phyloP scores from a whole-genome alignment of 2,797 vertebrate genomes.

The Xenops minutus region DNA sequence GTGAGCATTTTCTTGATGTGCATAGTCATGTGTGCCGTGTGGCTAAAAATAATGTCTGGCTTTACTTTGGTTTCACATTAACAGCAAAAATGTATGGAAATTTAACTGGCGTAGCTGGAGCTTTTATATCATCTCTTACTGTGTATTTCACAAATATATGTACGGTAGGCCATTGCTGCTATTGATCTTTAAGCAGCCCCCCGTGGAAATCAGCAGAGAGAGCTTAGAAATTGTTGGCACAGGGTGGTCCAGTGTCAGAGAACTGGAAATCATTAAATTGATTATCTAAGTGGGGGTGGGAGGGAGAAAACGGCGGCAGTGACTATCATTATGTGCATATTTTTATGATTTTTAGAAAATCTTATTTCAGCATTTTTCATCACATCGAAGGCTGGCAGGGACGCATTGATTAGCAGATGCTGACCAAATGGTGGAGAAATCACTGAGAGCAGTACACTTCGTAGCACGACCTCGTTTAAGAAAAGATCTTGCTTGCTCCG shows the following conservation, averaged over 20 bases:
- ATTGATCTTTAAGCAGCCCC: background rate
- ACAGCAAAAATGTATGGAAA: conserved; percentile 47
- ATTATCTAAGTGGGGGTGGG: conserved; percentile 65
- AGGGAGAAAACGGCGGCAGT: background rate
- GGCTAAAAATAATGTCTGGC: background rate
- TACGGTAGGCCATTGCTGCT: background rate
- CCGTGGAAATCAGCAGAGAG: background rate
- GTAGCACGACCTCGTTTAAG: background rate
- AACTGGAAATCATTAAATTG: conserved; percentile 75
- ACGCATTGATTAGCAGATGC: conserved; percentile 46
- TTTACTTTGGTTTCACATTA: conserved; percentile 11
- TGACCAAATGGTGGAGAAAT: conserved; percentile 24
- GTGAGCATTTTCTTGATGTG: background rate
- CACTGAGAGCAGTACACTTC: background rate
- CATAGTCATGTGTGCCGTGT: background rate
- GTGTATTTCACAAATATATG: conserved; percentile 20
- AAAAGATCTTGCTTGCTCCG: background rate
- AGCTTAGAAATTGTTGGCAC: conserved; percentile 43
- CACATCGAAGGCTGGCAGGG: conserved; percentile 15
- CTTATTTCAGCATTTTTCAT: conserved; percentile 67
- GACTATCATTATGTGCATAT: conserved; percentile 59
- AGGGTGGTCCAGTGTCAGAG: background rate
- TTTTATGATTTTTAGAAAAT: conserved; percentile 72
- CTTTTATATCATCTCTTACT: conserved; percentile 55
- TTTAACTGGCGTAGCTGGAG: conserved; percentile 51